phyloP scores from a whole-genome alignment of 1,140 invertebrate genomes.

The Glomeris maerens region DNA sequence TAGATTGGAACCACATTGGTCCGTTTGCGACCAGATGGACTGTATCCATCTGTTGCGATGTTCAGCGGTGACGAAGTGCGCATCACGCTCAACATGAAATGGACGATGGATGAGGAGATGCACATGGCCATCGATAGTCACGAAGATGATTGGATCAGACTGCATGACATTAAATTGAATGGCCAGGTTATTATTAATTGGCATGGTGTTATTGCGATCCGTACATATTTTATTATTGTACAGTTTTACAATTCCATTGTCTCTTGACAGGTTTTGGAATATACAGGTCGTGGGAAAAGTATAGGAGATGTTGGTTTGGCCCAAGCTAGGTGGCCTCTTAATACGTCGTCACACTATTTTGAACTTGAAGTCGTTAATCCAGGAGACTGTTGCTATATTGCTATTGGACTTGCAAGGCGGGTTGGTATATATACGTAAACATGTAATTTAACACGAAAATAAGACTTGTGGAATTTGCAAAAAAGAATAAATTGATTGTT shows the following conservation, averaged over 20 bases:
- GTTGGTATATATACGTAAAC: too few relatives aligned
- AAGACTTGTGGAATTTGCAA: too few relatives aligned
- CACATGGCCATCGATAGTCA: conserved; percentile 40
- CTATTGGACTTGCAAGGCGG: conserved; percentile 41
- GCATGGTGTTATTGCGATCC: background rate
- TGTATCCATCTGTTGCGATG: conserved; percentile 33
- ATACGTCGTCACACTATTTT: conserved; percentile 42
- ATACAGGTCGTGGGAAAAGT: conserved; percentile 39
- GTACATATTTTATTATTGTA: conserved; percentile 4
- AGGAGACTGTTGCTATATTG: conserved; percentile 43
- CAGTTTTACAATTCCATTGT: conserved; percentile 4
- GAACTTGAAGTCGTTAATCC: conserved; percentile 45
- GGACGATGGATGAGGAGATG: conserved; percentile 33
- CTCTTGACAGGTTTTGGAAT: conserved; percentile 35
- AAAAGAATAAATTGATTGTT: too few relatives aligned
- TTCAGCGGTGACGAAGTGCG: conserved; percentile 33
- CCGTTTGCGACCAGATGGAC: conserved; percentile 25
- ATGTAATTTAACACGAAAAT: too few relatives aligned
- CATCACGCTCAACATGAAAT: conserved; percentile 28
- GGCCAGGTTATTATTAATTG: conserved; percentile 29
- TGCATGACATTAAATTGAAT: conserved; percentile 39
- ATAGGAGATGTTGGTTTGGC: conserved; percentile 43
- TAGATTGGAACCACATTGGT: conserved; percentile 27
- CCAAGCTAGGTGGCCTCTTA: conserved; percentile 38
- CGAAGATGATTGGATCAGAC: conserved; percentile 41